A percentile compares a stretch with the other conserved stretches of the same genome.
These are phyloP conservation scores for Anisognathus igniventris DNA, from an alignment of 2,797 vertebrate genomes.

Conservation along the genomic window DNA sequence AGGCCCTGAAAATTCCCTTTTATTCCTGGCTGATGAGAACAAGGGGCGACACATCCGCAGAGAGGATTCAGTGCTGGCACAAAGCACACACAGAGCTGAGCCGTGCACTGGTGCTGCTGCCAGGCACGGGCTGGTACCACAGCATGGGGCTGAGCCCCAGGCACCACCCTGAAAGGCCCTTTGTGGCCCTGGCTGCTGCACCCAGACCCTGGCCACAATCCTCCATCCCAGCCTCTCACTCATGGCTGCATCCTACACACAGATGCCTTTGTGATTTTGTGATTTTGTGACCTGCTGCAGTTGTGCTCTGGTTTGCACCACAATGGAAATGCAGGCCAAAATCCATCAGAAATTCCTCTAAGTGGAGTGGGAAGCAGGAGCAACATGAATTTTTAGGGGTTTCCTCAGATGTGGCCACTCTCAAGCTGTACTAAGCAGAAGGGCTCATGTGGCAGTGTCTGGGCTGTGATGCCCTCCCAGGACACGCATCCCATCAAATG, in stretches of 20 bases:
- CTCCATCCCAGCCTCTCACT: rapidly evolving
- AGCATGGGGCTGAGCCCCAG: background rate
- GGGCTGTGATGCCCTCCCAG: background rate
- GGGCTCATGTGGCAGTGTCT: background rate
- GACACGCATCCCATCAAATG: rapidly evolving
- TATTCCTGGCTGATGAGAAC: background rate
- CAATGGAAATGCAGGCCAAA: background rate
- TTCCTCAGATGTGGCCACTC: background rate
- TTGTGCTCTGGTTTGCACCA: background rate
- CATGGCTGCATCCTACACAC: rapidly evolving
- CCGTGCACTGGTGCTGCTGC: rapidly evolving
- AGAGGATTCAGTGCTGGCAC: background rate
- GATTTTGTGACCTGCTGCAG: background rate
- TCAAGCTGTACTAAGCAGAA: background rate
- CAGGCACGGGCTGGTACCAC: background rate
- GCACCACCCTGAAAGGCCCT: background rate
- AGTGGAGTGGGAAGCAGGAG: background rate
- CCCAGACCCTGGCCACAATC: rapidly evolving
- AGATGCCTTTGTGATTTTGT: background rate
- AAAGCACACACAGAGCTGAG: background rate
- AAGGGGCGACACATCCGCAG: rapidly evolving
- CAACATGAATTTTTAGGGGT: rapidly evolving
- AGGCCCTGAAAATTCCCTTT: background rate
- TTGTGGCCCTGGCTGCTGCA: slow-evolving; percentile 6
- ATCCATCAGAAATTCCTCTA: background rate